Conservation (phyloP, 2,113 vertebrate genomes). For the Odocoileus virginianus region DNA sequence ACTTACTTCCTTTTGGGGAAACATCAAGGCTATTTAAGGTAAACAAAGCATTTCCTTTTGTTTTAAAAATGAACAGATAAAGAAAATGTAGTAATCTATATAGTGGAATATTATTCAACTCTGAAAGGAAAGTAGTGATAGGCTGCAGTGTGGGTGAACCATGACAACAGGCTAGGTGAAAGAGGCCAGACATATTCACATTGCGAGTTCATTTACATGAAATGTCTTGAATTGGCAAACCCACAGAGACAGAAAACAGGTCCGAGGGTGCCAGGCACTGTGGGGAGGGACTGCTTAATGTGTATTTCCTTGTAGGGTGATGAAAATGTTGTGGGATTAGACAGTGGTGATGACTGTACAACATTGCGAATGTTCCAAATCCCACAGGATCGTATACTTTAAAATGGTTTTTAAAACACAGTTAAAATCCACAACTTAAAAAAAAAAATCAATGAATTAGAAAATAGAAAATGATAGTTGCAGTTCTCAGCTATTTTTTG, state of each 20-base stretch:
- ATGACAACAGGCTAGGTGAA: not conserved
- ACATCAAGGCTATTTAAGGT: not conserved
- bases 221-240: not conserved
- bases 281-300: not conserved
- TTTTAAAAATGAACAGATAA: not conserved
- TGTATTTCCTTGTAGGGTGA: not conserved
- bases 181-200: not conserved
- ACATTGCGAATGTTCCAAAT: not conserved
- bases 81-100: not conserved
- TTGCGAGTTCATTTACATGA: not conserved
- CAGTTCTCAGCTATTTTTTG: not conserved
- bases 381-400: not conserved
- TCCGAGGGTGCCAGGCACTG: not conserved
- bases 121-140: not conserved
- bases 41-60: not conserved
- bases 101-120: not conserved
- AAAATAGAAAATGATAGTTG: not conserved
- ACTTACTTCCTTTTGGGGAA: not conserved
- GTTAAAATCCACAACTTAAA: not conserved
- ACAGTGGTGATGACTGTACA: not conserved
- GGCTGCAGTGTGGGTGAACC: not conserved
- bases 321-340: not conserved
- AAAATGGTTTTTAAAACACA: not conserved
- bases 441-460: not conserved
- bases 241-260: not conserved